These are phyloP conservation scores for Manacus vitellinus DNA, from an alignment of 2,113 vertebrate genomes.

Conservation along the genomic window DNA sequence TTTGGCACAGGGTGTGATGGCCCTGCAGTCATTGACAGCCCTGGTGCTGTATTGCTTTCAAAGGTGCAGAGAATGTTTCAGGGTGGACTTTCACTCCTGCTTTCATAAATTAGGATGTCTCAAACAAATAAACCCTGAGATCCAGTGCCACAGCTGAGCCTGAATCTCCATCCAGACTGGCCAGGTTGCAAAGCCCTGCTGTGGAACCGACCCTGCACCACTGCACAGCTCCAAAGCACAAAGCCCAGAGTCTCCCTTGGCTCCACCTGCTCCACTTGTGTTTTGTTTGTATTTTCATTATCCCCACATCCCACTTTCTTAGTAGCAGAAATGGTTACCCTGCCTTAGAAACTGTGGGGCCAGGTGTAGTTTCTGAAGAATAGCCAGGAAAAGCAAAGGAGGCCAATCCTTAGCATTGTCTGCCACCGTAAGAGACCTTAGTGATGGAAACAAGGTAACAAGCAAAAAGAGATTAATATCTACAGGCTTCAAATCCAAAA, in stretches of 20 bases:
- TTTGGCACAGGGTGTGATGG: neutral
- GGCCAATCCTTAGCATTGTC: neutral
- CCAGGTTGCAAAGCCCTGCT: neutral
- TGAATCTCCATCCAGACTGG: neutral
- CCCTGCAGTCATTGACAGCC: neutral
- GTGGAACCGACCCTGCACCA: neutral
- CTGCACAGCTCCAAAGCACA: neutral
- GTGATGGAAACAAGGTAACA: neutral
- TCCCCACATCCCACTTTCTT: neutral
- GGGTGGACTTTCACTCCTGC: neutral
- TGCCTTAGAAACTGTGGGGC: neutral
- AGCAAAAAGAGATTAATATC: neutral
- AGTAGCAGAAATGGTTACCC: neutral
- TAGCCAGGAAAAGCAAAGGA: neutral
- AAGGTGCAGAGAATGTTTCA: neutral
- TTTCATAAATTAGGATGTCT: neutral
- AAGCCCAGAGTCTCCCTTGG: neutral
- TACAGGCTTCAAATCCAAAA: neutral
- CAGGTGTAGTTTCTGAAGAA: neutral
- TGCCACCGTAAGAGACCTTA: neutral
- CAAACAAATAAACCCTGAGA: neutral
- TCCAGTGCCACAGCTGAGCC: neutral
- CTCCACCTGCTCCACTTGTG: neutral
- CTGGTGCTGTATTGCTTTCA: neutral
- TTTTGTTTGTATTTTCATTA: neutral